Evolutionary conservation across 2,888 invertebrate species (phyloP), one percentile per base, ranked within the genome.

Genomic region (Junonia oenone): DNA sequence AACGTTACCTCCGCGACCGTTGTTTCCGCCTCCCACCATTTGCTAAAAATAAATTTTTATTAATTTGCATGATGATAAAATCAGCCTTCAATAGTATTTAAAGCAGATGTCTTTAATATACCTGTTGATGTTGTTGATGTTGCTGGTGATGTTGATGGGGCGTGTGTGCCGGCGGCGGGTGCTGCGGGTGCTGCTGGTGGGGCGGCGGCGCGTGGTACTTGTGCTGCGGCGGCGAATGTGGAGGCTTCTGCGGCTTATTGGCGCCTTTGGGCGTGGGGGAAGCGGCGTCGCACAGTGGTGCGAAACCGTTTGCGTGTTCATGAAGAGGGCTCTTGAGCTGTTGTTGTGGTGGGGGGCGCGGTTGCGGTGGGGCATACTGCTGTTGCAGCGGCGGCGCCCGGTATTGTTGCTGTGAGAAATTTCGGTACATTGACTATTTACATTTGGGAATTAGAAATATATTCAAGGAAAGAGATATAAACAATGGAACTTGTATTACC

Each of bases 211-310:
- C 83, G 71, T 83, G 82, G 72, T 87, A 87, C 77, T 91, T 91
- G 81, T 90, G 90, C 57, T 83, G 86, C 63, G 90, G 83, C 69
- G 88, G 89, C 65, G 88, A 87, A 73, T 89, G 89, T 63, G 88
- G 86, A 65, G 84, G 79, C 73, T 86, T 85, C 65, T 79, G 78
- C 40, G 78, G 78, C 68, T 83, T 83, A 56, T 65, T 27, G 33
- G 70, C 76, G 68, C 78, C 84, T 72, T 85, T 91, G 68, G 83
- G 90, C 64, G 86, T 91, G 69, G 91, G 91, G 68, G 81, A 91
- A 81, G 92, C 66, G 77, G 92, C 67, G 79, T 94, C 78, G 92
- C 92, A 85, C 68, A 94, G 91, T 58, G 94, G 91, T 58, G 94
- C 84, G 70, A 88, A 88, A 11, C 89, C 89, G 68, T 88, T 88